Evolutionary conservation across 2,888 invertebrate species (phyloP), one percentile per base, ranked within the genome.

Genomic region (Tuta absoluta): DNA sequence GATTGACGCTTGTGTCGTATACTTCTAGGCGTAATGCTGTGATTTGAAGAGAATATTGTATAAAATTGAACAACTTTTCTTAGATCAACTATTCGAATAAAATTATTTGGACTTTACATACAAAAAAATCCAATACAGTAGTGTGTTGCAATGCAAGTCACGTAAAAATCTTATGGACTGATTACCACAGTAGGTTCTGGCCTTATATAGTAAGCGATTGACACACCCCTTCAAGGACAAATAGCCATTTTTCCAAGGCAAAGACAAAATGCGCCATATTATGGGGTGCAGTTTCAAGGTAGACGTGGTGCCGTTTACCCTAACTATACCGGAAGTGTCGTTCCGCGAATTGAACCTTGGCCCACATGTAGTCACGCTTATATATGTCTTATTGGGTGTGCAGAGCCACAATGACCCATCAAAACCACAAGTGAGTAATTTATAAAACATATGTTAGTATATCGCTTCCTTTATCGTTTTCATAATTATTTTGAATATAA

Each of bases 231-330:
- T n/a, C 45, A 45, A 45, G 45, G 45, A 17, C 45, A 14, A 14
- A 3, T 14, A 17, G 45, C 45, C 45, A 45, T n/a, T 45, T n/a
- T 17, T 45, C 45, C 45, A 45, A n/a, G 45, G n/a, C n/a, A n/a
- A 45, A 45, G 17, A 45, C n/a, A 45, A 45, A 41, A 45, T 17
- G 45, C 45, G 45, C 45, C 45, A 45, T 7, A 17, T 17, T 8
- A 5, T 5, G 17, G 45, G 45, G 45, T 45, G 45, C 45, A 45
- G 4, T 1, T 45, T 45, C 45, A 45, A 45, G 45, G 45, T n/a
- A 45, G 45, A n/a, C n/a, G 45, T 45, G 45, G 45, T 45, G 17
- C 45, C 45, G 17, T 45, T 45, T 17, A 45, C 45, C 45, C 45
- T 17, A 45, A 17, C 45, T 45, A 11, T 45, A 45, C 4, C n/a